phyloP scores from a whole-genome alignment of 2,888 invertebrate genomes.

The Icerya purchasi region DNA sequence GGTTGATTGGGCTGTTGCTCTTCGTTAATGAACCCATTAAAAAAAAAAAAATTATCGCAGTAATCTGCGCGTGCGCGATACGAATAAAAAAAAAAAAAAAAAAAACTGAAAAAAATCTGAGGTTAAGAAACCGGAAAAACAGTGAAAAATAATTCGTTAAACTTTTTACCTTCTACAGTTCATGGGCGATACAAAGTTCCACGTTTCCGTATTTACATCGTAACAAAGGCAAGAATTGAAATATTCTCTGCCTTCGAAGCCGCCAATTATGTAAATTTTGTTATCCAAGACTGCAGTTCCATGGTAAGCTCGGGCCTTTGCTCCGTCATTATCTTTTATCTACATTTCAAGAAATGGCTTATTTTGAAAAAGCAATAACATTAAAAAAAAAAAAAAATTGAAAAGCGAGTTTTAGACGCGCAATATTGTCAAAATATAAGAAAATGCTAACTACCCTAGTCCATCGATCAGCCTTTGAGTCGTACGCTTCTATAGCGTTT shows the following conservation, averaged over 20 bases:
- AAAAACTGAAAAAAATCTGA: too few species aligned
- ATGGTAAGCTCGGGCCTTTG: conserved; percentile 59
- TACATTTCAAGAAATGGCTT: too few species aligned
- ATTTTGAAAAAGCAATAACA: too few species aligned
- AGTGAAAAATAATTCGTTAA: background rate
- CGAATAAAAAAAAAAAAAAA: too few species aligned
- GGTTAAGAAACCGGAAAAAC: too few species aligned
- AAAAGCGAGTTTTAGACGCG: too few species aligned
- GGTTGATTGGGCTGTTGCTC: too few species aligned
- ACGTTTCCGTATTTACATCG: conserved; percentile 58
- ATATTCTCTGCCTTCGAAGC: conserved; percentile 75
- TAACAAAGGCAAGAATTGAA: conserved; percentile 74
- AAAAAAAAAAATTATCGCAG: too few species aligned
- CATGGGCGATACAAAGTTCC: conserved; percentile 79
- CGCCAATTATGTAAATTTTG: conserved; percentile 74
- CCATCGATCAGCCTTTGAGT: conserved; percentile 75
- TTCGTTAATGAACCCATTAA: too few species aligned
- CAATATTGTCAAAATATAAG: background rate
- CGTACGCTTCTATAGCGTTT: conserved; percentile 66
- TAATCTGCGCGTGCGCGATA: too few species aligned
- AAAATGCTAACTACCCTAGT: background rate
- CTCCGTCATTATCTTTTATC: too few species aligned
- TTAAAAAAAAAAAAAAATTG: too few species aligned
- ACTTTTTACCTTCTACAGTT: conserved; percentile 41
- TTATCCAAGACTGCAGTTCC: conserved; percentile 73